Conservation (phyloP, 2,113 vertebrate genomes). For the Casuarius casuarius region DNA sequence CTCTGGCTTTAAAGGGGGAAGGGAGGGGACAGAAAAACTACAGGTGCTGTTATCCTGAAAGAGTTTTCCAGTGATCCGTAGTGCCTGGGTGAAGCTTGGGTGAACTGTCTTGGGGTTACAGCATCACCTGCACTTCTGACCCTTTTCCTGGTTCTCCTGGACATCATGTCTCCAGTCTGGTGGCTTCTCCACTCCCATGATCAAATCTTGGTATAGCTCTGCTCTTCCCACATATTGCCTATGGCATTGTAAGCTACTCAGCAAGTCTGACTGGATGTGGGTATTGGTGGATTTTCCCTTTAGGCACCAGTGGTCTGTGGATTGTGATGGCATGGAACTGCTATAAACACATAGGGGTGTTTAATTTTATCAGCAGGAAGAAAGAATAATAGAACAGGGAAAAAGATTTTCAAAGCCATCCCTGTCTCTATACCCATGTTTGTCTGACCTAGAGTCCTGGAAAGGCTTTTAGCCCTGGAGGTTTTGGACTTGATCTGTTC, state of each 20-base stretch:
- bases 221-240: not conserved
- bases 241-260: not conserved
- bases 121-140: not conserved
- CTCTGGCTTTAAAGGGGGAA: not conserved
- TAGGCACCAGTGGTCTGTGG: not conserved
- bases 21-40: not conserved
- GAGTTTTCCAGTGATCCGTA: not conserved
- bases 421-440: not conserved
- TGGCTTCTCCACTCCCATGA: not conserved
- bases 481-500: not conserved
- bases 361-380: constrained; percentile 4
- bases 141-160: not conserved
- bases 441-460: not conserved
- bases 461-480: not conserved
- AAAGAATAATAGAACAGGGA: not conserved
- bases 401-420: not conserved
- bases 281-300: not conserved
- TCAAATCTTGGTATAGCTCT: not conserved
- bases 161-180: accelerated
- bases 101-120: not conserved
- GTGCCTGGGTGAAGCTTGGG: not conserved
- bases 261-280: not conserved
- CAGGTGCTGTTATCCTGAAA: not conserved
- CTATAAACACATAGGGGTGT: not conserved
- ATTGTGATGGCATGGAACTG: not conserved